Evolutionary conservation across 2,888 invertebrate species (phyloP), one percentile per base, ranked within the genome.

Genomic region (Drosophila gaucha): DNA sequence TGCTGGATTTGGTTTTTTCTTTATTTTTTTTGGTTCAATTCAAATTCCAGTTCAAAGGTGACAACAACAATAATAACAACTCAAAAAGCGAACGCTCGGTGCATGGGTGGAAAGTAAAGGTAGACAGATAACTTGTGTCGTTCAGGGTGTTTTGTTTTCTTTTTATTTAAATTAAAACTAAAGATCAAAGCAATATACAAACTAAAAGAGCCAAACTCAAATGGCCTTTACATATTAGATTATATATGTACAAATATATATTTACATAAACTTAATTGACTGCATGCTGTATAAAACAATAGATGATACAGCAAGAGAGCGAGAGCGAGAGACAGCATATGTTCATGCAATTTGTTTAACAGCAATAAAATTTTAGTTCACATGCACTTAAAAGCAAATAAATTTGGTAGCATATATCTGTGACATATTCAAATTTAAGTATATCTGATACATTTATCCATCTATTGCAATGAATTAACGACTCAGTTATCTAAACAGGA

Each of bases 11-110:
- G 14, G 26, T 10, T 28, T 43, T 24, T 31, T 10, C 16, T 28
- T 44, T 16, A 24, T 41, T 31, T 52, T 47, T 22, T 56, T 3
- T 8, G 24, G 22, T 56, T 77, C 39, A 49, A 56, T 69, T 79
- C 30, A 64, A 73, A 49, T 79, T 84, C 64, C 74, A 70, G 67
- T 67, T 73, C 36, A 57, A 57, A 64, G 66, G 50, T 72, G 78
- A 80, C 70, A 71, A 66, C 72, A 73, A 71, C 72, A 76, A 65
- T 58, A 58, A 43, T 63, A 74, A 71, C 39, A 80, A 80, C 66
- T 85, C 28, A 86, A 86, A 78, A 78, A 63, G 80, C 88, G 74
- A 78, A 80, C 79, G 75, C 79, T 85, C 75, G 60, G 88, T 82
- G 80, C 80, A 75, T 60, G 59, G 60, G 66, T 70, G 60, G 55